A percentile compares a stretch with the other conserved stretches of the same genome.
Evolutionary conservation across 2,888 invertebrate genomes (phyloP).

Genomic region (Ochropleura plecta): DNA sequence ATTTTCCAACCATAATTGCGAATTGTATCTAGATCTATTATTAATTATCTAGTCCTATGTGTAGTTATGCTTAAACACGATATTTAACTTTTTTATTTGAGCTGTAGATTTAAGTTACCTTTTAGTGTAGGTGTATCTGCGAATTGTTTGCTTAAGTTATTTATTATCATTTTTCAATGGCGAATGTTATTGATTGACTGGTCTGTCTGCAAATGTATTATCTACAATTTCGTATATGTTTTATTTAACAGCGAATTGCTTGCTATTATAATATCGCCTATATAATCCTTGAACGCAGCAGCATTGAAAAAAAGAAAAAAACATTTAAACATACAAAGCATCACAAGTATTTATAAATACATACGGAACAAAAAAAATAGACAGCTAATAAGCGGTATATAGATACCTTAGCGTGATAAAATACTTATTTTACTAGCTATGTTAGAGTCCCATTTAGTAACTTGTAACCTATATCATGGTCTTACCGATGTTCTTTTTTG

Average conservation of each 20-base stretch:
- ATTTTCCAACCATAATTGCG: neutral
- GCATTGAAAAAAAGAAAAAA: too few relatives aligned
- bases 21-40: neutral
- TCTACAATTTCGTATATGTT: neutral
- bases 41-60: neutral
- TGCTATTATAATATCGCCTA: neutral
- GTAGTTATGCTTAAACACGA: neutral
- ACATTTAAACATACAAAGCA: too few relatives aligned
- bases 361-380: too few relatives aligned
- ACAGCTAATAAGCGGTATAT: too few relatives aligned
- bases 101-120: neutral
- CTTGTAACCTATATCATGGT: neutral
- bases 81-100: neutral
- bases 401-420: neutral
- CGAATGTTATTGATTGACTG: neutral
- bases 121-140: too few relatives aligned
- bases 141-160: neutral
- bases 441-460: neutral
- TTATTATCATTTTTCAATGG: neutral
- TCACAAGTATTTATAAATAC: too few relatives aligned
- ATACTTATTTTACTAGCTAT: neutral
- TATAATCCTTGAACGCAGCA: neutral
- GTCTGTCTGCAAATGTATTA: neutral
- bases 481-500: constrained; percentile 29
- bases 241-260: neutral